A percentile compares a stretch with the other conserved stretches of the same genome.
phyloP scores from a whole-genome alignment of 2,113 vertebrate species.

The Choloepus hoffmanni region DNA sequence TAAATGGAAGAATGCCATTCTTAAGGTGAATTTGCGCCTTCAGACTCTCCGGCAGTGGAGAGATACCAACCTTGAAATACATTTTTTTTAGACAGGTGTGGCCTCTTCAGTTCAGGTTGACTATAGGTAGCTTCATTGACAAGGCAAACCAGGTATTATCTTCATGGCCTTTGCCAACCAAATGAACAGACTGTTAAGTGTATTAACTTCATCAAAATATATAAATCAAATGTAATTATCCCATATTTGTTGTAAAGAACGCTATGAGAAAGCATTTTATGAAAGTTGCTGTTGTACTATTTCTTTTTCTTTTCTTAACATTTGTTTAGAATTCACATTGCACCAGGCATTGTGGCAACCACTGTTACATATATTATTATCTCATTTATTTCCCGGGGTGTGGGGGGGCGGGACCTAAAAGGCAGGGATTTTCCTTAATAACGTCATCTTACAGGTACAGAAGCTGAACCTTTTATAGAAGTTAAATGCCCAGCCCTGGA shows the following conservation, averaged over 20 bases:
- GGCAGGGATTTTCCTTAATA: neutral
- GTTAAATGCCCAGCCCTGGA: neutral
- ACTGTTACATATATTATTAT: neutral
- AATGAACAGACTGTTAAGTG: neutral
- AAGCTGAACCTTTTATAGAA: neutral
- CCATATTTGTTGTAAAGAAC: slow-evolving; percentile 5
- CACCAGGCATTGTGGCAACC: neutral
- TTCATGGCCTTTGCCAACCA: neutral
- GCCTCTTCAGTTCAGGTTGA: neutral
- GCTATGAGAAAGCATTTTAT: neutral
- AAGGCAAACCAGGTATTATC: neutral
- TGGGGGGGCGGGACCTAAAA: neutral
- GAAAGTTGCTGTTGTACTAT: neutral
- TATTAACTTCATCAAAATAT: neutral
- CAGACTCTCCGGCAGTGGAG: neutral
- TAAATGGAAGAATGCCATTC: neutral
- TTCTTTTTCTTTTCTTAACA: neutral
- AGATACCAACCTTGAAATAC: neutral
- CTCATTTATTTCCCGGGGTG: neutral
- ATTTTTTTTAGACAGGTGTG: neutral
- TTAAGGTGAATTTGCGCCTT: neutral
- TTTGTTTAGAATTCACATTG: neutral
- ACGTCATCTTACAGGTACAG: neutral
- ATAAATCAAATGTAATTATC: slow-evolving; percentile 1
- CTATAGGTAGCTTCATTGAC: neutral